phyloP scores from a whole-genome alignment of 2,797 vertebrate genomes.

The Cynopterus sphinx region DNA sequence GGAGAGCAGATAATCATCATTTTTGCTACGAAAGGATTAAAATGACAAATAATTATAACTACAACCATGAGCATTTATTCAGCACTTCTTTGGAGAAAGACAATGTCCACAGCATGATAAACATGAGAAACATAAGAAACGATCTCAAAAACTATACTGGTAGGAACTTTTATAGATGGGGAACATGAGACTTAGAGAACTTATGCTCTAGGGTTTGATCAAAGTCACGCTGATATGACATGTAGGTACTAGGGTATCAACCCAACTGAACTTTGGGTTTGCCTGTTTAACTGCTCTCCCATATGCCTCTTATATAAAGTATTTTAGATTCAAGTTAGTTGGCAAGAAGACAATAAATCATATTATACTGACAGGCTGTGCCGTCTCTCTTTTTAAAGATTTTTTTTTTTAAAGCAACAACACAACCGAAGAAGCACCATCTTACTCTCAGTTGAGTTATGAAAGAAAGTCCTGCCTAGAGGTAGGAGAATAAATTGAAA shows the following conservation, averaged over 20 bases:
- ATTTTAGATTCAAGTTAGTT: neutral
- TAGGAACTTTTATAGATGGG: neutral
- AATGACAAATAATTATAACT: neutral
- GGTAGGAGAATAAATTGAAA: neutral
- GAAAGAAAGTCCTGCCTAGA: neutral
- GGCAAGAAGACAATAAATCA: neutral
- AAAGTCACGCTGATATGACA: neutral
- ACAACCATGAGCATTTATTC: neutral
- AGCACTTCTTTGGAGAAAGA: neutral
- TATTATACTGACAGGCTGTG: neutral
- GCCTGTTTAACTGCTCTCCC: neutral
- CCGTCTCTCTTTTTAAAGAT: neutral
- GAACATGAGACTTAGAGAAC: neutral
- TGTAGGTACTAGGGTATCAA: neutral
- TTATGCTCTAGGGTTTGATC: neutral
- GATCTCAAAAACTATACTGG: neutral
- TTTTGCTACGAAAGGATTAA: neutral
- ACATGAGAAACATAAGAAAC: neutral
- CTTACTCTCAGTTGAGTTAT: neutral
- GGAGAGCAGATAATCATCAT: neutral
- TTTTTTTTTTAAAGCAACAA: neutral
- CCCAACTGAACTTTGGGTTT: neutral
- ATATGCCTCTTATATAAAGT: neutral
- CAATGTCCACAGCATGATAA: neutral
- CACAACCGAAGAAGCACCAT: neutral